A percentile compares a stretch with the other conserved stretches of the same genome.
phyloP scores from a whole-genome alignment of 2,797 vertebrate species.

The Cyclura pinguis region DNA sequence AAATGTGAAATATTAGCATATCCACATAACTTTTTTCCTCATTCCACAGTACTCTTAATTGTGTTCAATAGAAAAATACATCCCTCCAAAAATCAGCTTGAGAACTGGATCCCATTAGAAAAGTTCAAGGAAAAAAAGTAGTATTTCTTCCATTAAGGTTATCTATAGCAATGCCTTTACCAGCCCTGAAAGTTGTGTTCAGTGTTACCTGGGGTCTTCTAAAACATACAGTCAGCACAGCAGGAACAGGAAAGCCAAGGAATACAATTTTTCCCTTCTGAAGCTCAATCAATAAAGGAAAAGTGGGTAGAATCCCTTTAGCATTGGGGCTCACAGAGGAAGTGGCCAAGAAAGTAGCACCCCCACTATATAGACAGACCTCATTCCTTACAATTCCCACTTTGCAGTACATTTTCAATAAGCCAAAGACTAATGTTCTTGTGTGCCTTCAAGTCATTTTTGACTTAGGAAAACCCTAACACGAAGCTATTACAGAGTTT shows the following conservation, averaged over 20 bases:
- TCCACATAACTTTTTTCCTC: neutral
- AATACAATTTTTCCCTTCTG: no score
- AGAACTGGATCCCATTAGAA: slow-evolving; percentile 25
- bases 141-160: slow-evolving; percentile 8
- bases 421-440: neutral
- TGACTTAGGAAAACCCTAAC: no score
- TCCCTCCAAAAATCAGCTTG: neutral
- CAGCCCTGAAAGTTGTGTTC: no score
- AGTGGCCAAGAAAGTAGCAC: no score
- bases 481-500: no score
- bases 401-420: neutral
- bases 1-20: neutral
- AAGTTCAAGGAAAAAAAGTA: neutral
- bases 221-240: no score
- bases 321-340: no score
- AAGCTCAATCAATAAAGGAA: no score
- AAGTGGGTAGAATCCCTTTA: no score
- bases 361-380: slow-evolving; percentile 39
- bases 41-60: slow-evolving; percentile 15
- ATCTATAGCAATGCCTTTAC: neutral
- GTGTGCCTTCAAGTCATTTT: no score
- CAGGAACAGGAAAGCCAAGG: no score
- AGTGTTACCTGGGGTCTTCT: no score
- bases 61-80: slow-evolving; percentile 26
- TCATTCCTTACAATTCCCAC: slow-evolving; percentile 4